phyloP scores from a whole-genome alignment of 2,113 vertebrate species.

The Corydoras maculifer region DNA sequence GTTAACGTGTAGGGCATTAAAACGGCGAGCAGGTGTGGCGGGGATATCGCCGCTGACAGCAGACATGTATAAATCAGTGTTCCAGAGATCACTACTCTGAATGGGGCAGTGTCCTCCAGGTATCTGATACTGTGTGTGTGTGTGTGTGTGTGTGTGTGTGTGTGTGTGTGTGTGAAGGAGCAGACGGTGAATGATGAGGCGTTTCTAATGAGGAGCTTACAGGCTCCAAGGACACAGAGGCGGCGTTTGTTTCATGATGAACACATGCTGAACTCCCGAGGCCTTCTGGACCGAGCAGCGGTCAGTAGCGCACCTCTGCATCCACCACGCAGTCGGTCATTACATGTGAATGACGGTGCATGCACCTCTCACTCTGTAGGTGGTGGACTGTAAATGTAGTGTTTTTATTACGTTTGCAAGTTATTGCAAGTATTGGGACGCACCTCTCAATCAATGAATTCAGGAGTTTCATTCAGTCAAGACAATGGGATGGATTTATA shows the following conservation, averaged over 20 bases:
- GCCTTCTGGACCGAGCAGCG: too few species aligned
- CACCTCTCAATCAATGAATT: too few species aligned
- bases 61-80: neutral
- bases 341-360: too few species aligned
- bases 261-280: constrained; percentile 3
- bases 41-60: neutral
- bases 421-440: too few species aligned
- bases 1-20: neutral
- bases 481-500: too few species aligned
- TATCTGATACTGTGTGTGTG: neutral
- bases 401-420: too few species aligned
- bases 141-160: neutral
- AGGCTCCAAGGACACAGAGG: constrained; percentile 12
- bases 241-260: constrained; percentile 31
- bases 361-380: too few species aligned
- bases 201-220: constrained; percentile 36
- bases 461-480: too few species aligned
- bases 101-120: neutral
- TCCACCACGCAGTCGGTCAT: too few species aligned
- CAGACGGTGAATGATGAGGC: neutral
- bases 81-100: constrained; percentile 24
- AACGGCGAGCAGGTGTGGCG: neutral
- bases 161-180: neutral
- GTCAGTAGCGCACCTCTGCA: too few species aligned
- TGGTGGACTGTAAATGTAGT: neutral